A percentile compares a stretch with the other conserved stretches of the same genome.
Conservation (phyloP, 2,113 vertebrate species). For the Python bivittatus region DNA sequence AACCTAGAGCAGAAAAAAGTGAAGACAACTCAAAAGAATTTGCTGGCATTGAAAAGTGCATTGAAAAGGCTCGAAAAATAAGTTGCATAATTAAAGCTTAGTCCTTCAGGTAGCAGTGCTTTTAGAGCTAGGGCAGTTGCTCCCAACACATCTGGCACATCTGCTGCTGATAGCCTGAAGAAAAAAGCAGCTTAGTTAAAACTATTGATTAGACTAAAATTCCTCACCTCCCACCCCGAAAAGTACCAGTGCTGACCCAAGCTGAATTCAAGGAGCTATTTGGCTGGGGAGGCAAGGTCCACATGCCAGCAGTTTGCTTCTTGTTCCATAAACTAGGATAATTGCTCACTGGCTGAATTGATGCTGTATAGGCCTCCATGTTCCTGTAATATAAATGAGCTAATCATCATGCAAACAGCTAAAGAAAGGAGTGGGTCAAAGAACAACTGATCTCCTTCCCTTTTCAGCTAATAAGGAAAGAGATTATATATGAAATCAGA, state of each 20-base stretch:
- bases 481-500: slow-evolving; percentile 20
- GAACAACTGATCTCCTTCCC: not conserved
- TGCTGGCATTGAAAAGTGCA: not conserved
- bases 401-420: slow-evolving; percentile 47
- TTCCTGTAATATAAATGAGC: not conserved
- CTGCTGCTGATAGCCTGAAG: accelerated
- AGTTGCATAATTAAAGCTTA: not conserved
- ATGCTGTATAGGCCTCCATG: slow-evolving; percentile 29
- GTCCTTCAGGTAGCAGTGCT: not conserved
- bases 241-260: not conserved
- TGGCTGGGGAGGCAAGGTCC: slow-evolving; percentile 11
- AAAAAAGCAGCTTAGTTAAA: not conserved
- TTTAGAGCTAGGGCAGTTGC: accelerated
- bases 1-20: not conserved
- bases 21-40: not conserved
- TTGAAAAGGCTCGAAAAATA: not conserved
- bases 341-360: slow-evolving; percentile 60
- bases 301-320: slow-evolving; percentile 35
- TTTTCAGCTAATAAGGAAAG: slow-evolving; percentile 28
- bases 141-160: slow-evolving; percentile 9
- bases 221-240: slow-evolving; percentile 16
- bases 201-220: slow-evolving; percentile 45
- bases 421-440: slow-evolving; percentile 43
- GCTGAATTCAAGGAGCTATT: slow-evolving; percentile 27
- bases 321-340: slow-evolving; percentile 37